phyloP scores from a whole-genome alignment of 2,797 vertebrate genomes.

The Neosilurus hyrtlii region DNA sequence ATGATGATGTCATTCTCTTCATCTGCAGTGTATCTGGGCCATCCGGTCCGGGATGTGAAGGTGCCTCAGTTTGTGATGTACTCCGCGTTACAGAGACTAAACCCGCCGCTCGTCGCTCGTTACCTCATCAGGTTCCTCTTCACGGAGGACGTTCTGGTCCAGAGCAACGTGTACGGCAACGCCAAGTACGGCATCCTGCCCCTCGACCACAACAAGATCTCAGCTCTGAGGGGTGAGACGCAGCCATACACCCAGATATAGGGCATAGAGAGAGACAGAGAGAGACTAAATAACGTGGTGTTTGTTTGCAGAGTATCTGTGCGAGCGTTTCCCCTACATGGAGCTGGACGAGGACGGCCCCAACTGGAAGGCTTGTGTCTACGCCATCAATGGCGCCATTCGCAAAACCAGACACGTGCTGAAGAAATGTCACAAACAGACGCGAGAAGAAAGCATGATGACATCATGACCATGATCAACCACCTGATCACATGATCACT shows the following conservation, averaged over 20 bases:
- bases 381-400: conserved; percentile 75
- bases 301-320: conserved; percentile 73
- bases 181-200: conserved; percentile 56
- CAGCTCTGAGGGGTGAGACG: conserved; percentile 75
- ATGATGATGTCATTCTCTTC: conserved; percentile 18
- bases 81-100: conserved; percentile 66
- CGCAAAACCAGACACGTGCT: conserved; percentile 66
- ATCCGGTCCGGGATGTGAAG: conserved; percentile 71
- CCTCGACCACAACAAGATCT: conserved; percentile 73
- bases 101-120: conserved; percentile 67
- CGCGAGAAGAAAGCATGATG: background rate
- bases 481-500: no score
- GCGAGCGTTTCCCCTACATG: conserved; percentile 68
- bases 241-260: background rate
- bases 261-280: no score
- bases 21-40: conserved; percentile 71
- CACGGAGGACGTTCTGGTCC: conserved; percentile 65
- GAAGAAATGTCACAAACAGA: conserved; percentile 49
- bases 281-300: background rate
- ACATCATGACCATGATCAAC: background rate
- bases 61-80: conserved; percentile 65
- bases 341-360: conserved; percentile 70
- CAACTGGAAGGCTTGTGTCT: conserved; percentile 77
- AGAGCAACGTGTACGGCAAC: conserved; percentile 61
- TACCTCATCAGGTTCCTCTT: conserved; percentile 75